Evolutionary conservation across 2,113 vertebrate genomes (phyloP).

Genomic region (Siphamia tubifer): DNA sequence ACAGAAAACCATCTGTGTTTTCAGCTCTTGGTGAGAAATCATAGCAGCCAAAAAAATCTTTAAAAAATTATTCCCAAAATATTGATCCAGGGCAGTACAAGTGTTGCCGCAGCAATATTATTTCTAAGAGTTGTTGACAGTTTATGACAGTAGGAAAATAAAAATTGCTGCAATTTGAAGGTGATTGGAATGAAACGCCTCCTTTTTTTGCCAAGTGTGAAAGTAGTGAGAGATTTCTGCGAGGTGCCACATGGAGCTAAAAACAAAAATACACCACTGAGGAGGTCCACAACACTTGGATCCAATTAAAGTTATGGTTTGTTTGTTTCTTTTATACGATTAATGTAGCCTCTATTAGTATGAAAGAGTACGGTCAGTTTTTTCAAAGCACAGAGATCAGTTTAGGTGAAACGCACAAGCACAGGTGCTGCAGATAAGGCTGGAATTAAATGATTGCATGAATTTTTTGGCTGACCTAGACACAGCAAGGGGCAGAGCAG

Average conservation of each 20-base stretch:
- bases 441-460: constrained; percentile 21
- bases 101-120: neutral
- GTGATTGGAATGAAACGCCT: neutral
- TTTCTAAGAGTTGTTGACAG: neutral
- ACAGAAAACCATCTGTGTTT: neutral
- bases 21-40: neutral
- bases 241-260: no score
- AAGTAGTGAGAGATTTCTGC: neutral
- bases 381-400: neutral
- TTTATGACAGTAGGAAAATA: neutral
- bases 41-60: neutral
- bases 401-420: neutral
- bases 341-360: no score
- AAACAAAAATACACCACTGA: neutral
- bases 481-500: constrained; percentile 31
- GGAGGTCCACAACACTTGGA: no score
- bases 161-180: neutral
- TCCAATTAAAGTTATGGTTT: no score
- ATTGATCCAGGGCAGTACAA: neutral
- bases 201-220: neutral
- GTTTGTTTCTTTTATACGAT: no score
- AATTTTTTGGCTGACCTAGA: constrained; percentile 43
- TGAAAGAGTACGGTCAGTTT: no score
- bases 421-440: constrained; percentile 29
- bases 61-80: neutral